These are phyloP conservation scores for Spinus pinus DNA, from an alignment of 2,797 vertebrate genomes.

Conservation along the genomic window DNA sequence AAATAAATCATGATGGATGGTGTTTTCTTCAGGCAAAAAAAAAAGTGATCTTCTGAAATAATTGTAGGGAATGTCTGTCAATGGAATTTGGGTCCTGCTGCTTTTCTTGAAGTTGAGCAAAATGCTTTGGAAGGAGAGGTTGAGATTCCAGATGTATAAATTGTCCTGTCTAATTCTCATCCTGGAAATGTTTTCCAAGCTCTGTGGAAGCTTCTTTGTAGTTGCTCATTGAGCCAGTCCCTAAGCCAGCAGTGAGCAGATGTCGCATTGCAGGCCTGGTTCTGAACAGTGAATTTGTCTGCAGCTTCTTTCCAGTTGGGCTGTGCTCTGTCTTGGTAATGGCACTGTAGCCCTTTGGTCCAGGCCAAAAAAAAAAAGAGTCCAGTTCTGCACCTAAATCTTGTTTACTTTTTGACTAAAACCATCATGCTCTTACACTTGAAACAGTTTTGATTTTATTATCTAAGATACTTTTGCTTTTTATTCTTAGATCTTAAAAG, in stretches of 20 bases:
- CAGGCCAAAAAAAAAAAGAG: not conserved
- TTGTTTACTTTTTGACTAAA: not conserved
- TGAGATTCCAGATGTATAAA: not conserved
- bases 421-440: not conserved
- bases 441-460: not conserved
- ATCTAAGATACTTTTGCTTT: not conserved
- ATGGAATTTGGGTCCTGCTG: rapidly evolving
- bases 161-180: not conserved
- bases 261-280: not conserved
- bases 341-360: not conserved
- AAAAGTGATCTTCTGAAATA: not conserved
- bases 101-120: not conserved
- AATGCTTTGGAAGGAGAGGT: not conserved
- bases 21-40: not conserved
- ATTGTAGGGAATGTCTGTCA: not conserved
- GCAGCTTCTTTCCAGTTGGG: not conserved
- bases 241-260: not conserved
- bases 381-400: not conserved
- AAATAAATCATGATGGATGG: rapidly evolving
- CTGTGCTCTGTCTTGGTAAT: not conserved
- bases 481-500: slow-evolving; percentile 88
- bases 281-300: not conserved
- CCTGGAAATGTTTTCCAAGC: not conserved
- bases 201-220: not conserved
- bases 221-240: not conserved